Base-by-base conservation (phyloP, 1,140 invertebrate genomes). In the Zaprionus africanus region DNA sequence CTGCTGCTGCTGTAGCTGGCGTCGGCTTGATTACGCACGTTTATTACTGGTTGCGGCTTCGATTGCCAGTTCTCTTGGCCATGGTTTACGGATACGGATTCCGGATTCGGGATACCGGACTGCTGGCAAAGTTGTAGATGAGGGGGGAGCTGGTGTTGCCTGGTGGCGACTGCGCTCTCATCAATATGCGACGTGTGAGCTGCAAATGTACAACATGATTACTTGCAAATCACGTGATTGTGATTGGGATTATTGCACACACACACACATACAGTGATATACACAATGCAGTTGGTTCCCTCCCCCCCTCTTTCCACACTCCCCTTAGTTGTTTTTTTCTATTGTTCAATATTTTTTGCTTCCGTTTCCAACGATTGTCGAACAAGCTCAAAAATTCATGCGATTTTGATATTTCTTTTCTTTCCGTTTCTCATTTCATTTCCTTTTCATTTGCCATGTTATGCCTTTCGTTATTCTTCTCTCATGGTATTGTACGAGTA, bases 201-300 rank as follows among this genome's bases (percentile, higher is more conserved):
- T 84, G 78, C 62, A 78, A 81, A 76, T 84, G 84, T 81, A 88
- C 84, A 87, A 84, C 84, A 87, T 87, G 84, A 87, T 87, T 87
- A 88, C 84, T 88, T 87, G 84, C 84, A 87, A 87, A 87, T 87
- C 84, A 88, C 81, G 68, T 84, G 84, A 87, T 88, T 88, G 78
- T 80, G 78, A 68, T 76, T 77, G 70, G 84, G 65, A 88, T 87
- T 87, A 88, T 83, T 75, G 64, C 76, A 67, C 64, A 77, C 67
- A 67, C 56, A 69, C 34, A 68, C 63, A 53, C 41, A 66, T 22
- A 66, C 19, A 6, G n/a, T 6, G n/a, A 17, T 7, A 17, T 1
- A 1, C 6, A 46, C n/a, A 46, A 46, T 46, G 7, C n/a, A 17
- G 7, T 2, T 46, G 6, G 31, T 9, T 9, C 7, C 41, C 7